Base-by-base conservation (phyloP, 2,888 invertebrate species). In the Oasisia sp. region DNA sequence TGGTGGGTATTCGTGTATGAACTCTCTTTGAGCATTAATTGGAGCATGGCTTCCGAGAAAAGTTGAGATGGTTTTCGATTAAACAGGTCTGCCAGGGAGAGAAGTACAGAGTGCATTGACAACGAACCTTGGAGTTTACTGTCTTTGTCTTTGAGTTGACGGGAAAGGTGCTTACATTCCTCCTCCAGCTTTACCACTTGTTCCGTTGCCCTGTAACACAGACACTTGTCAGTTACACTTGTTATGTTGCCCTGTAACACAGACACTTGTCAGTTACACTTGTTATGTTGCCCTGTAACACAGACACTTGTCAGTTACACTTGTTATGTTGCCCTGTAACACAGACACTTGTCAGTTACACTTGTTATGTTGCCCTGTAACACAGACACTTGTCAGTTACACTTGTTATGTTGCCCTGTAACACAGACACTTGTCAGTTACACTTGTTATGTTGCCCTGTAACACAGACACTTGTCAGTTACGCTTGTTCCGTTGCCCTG, bases 71-170 rank as follows among this genome's bases (percentile, higher is more conserved):
- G 38, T 38, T 38, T 38, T 38, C 38, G 38, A 38, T 38, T 38
- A 4, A 38, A 38, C 38, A 38, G 38, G 38, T 38, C 38, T 38
- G 38, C 38, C 38, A 38, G 38, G 38, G 38, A 38, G 38, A 4
- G 38, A 38, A 38, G 38, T 38, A 4, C 38, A 38, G 38, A 38
- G 38, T 38, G 38, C 38, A 38, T 38, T 38, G 12, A 38, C n/a
- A 38, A 92, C 93, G 93, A 94, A 95, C 96, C 95, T 92, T 93
- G 93, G 9, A 95, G 93, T 92, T 94, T 94, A 8, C 94, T 92
- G 92, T 95, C 95, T 91, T 94, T 95, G 90, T 95, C 95, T 93
- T 95, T 96, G 4, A 96, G 93, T 45, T 95, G 94, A 90, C 94
- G 94, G 9, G 94, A 93, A 44, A 95, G 92, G 45, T 93, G 94